Base-by-base conservation (phyloP, 2,797 vertebrate species). In the Chiroxiphia lanceolata region DNA sequence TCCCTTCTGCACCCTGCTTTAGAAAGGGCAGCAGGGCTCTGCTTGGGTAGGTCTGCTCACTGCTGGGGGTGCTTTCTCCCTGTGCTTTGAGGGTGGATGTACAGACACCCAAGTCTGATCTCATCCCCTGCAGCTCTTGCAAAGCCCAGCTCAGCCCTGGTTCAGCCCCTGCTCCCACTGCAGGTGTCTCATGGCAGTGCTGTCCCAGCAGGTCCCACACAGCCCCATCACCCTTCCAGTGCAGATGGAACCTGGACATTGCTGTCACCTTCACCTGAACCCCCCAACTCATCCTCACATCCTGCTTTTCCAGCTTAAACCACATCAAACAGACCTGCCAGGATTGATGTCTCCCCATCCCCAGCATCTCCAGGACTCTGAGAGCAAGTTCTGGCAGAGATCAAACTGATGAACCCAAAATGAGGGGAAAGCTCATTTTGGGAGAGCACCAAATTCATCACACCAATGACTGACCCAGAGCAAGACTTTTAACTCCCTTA, bases 181-280 rank as follows among this genome's bases (percentile, higher is more conserved):
- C 26, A 23, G n/a, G 9, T 6, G 3, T 25, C 23, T 13, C 33
- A 6, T 4, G 18, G 70, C 57, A 15, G 13, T 11, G 56, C 2
- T 60, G 61, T 44, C 69, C 51, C 63, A 27, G 40, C 3, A 0
- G 8, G 20, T 20, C 31, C 13, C 50, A 3, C 3, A 3, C 21
- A 48, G 36, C 31, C 29, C 22, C 10, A 1, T 17, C 6, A 4
- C 11, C 44, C 34, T 14, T 13, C 11, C 16, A n/a, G 13, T 4
- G 4, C 33, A n/a, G 1, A 0, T 3, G 1, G 5, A 17, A 4
- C 33, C 29, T 16, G 38, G 19, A 7, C 16, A 3, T 11, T 13
- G 47, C 18, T 48, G n/a, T 25, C 25, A 44, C 48, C 15, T 8
- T 14, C 56, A 27, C 25, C 48, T 50, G 48, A 50, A 25, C 54